These are phyloP conservation scores for Darevskia nairensis DNA, from an alignment of 2,797 vertebrate species.

Conservation along the genomic window DNA sequence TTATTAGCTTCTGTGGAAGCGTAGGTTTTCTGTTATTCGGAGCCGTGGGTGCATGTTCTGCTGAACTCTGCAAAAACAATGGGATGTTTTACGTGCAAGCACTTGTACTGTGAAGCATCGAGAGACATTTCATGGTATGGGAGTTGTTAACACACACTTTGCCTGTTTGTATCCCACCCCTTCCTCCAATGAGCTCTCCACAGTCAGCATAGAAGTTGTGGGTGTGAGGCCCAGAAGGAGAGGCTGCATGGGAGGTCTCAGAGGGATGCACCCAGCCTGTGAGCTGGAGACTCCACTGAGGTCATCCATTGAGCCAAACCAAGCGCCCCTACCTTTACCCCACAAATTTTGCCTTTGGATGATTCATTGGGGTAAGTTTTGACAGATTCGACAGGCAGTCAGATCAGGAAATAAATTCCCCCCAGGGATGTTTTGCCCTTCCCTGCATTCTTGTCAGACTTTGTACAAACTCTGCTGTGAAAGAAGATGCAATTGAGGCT, in stretches of 20 bases:
- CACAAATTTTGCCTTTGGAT: background rate
- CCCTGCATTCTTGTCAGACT: background rate
- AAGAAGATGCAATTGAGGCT: background rate
- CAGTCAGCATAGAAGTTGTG: background rate
- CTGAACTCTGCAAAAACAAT: slow-evolving; percentile 11
- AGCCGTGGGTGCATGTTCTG: slow-evolving; percentile 2
- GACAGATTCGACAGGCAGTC: background rate
- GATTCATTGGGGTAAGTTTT: background rate
- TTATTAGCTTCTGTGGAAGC: slow-evolving; percentile 24
- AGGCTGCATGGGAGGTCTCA: background rate
- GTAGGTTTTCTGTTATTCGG: slow-evolving; percentile 18
- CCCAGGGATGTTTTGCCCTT: background rate
- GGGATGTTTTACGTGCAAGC: slow-evolving; percentile 20
- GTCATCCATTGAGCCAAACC: background rate
- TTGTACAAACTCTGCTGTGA: background rate
- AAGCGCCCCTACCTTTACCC: too few species aligned
- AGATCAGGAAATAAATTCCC: background rate
- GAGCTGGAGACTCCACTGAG: background rate
- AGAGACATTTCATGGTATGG: slow-evolving; percentile 2
- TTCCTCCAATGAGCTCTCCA: background rate
- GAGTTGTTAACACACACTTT: slow-evolving; percentile 4
- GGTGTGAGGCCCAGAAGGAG: background rate
- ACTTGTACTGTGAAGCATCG: slow-evolving; percentile 4
- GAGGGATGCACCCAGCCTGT: background rate
- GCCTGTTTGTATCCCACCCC: background rate